phyloP scores from a whole-genome alignment of 2,888 invertebrate species.

The Drosophila subsilvestris region DNA sequence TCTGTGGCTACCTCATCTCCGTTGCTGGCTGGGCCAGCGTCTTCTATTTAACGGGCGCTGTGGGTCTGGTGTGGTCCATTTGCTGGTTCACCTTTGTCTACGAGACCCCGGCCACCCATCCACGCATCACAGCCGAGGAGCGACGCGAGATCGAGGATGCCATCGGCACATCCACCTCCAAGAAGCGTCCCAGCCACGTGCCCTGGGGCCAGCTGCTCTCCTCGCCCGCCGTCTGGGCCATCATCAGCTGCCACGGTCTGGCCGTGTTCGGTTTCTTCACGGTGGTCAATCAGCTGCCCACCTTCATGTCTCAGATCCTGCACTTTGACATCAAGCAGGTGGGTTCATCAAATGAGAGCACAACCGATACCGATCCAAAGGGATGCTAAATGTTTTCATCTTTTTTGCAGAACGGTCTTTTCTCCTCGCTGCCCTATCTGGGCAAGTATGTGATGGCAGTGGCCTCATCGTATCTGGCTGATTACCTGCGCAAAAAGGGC shows the following conservation, averaged over 20 bases:
- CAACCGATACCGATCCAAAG: not conserved
- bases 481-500: conserved; percentile 88
- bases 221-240: conserved; percentile 93
- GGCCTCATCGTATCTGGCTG: conserved; percentile 89
- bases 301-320: conserved; percentile 92
- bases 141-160: conserved; percentile 89
- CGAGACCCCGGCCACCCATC: conserved; percentile 93
- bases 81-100: conserved; percentile 92
- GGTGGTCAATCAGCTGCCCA: conserved; percentile 93
- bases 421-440: conserved; percentile 93
- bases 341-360: conserved; percentile 16
- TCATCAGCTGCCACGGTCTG: conserved; percentile 91
- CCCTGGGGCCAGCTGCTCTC: conserved; percentile 90
- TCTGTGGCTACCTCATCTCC: conserved; percentile 92
- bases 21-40: conserved; percentile 94
- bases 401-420: conserved; percentile 89
- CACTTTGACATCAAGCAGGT: conserved; percentile 91
- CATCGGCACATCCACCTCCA: conserved; percentile 87
- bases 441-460: conserved; percentile 93
- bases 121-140: conserved; percentile 91
- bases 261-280: conserved; percentile 95
- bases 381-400: not conserved
- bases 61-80: conserved; percentile 92
- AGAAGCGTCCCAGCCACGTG: conserved; percentile 87
- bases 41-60: conserved; percentile 92